A percentile compares a stretch with the other conserved stretches of the same genome.
Evolutionary conservation across 2,113 vertebrate species (phyloP).

Genomic region (Aythya baeri): DNA sequence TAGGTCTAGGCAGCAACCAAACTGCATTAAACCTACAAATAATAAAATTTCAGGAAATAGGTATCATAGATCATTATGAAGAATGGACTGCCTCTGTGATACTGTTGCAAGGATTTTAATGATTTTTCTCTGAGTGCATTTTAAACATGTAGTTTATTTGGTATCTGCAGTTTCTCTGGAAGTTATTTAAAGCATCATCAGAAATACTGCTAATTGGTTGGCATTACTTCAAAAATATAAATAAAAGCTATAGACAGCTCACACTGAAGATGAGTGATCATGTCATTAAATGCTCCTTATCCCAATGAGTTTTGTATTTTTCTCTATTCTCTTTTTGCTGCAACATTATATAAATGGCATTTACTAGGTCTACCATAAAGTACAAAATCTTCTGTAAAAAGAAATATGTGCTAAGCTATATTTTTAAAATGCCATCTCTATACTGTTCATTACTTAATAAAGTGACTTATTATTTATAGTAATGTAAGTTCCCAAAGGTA

Average conservation of each 20-base stretch:
- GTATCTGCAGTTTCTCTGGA: background rate
- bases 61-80: constrained; percentile 38
- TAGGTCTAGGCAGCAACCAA: constrained; percentile 14
- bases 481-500: background rate
- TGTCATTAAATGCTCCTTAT: background rate
- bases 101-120: background rate
- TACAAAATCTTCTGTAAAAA: background rate
- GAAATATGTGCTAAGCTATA: background rate
- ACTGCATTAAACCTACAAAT: constrained; percentile 55
- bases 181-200: background rate
- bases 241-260: background rate
- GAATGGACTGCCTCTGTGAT: constrained; percentile 21
- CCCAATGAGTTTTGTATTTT: background rate
- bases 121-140: background rate
- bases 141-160: background rate
- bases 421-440: background rate
- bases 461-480: background rate
- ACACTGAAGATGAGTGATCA: background rate
- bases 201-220: background rate
- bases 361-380: background rate
- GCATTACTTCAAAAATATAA: background rate
- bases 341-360: background rate
- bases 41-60: constrained; percentile 54
- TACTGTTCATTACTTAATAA: background rate
- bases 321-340: background rate